Evolutionary conservation across 2,113 vertebrate species (phyloP), one percentile per base, ranked within the genome.

Genomic region (Cavia porcellus): DNA sequence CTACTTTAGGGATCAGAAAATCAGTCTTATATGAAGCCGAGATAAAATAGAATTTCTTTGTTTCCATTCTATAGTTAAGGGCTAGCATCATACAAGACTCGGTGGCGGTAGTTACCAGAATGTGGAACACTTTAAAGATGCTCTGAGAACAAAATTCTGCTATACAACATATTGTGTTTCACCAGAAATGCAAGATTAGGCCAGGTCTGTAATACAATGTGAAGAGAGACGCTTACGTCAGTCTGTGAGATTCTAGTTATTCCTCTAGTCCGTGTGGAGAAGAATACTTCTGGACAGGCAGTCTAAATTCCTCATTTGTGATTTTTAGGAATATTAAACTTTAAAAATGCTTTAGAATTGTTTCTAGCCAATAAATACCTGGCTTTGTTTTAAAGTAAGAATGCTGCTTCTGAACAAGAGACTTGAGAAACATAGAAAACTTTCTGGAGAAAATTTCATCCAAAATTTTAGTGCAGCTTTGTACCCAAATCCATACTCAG

Each of bases 181-280:
- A 42, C 52, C 85, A 95, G 32, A 12, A 87, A 70, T 75, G 47
- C 50, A 90, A 74, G 28, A 64, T 61, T 95, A 82, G 94, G 62
- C n/a, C 59, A 28, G 1, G 87, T 45, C 90, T 42, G 82, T 61
- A 64, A 74, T 50, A 24, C 96, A 66, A 81, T 19, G 47, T 3
- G n/a, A 86, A 79, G 38, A 32, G 72, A 80, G 75, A 61, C 83
- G 0, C 50, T 0, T 64, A 68, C 32, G 11, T 62, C 88, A 30
- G n/a, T 61, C 35, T 61, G 11, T 81, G 64, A 96, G 38, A 66
- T 25, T 57, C 17, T 81, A 62, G 75, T 11, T 91, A 28, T 35
- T 77, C 8, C 74, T 94, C 32, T 52, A 52, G 50, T 52, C 50
- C 50, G 10, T 52, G 50, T 52, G 50, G 9, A 66, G 66, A 70